Percentiles rank a stretch among this genome's conserved stretches.
These are phyloP conservation scores for Cladopsammia gracilis DNA, from an alignment of 64 coral and sea anemone species.

Conservation along the genomic window DNA sequence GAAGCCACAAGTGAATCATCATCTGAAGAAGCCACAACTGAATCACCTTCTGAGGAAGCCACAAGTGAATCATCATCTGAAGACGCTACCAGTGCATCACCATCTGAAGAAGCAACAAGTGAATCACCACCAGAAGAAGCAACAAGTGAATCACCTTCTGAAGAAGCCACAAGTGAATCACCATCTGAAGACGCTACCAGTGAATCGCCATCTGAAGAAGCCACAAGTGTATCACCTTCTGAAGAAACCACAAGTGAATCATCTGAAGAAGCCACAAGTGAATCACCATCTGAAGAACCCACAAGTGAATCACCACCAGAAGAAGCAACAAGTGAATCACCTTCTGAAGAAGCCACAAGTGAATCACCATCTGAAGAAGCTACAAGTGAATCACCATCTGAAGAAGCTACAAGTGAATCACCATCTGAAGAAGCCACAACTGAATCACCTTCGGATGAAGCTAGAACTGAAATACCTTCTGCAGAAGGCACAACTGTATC, in stretches of 20 bases:
- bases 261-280: background rate
- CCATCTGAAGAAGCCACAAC: background rate
- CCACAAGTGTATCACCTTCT: background rate
- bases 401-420: background rate
- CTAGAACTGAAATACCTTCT: background rate
- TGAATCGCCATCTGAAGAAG: background rate
- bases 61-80: background rate
- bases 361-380: background rate
- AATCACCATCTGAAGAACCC: background rate
- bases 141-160: background rate
- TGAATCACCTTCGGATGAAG: conserved; percentile 7
- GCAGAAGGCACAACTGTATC: background rate
- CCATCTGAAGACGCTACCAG: background rate
- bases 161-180: background rate
- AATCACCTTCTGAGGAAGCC: background rate
- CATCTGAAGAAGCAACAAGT: background rate
- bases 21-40: background rate
- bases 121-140: background rate
- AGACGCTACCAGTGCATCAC: background rate
- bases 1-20: background rate
- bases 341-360: background rate
- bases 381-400: background rate
- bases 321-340: background rate
- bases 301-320: background rate
- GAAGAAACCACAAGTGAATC: background rate